Base-by-base conservation (phyloP, 2,797 vertebrate species). In the Eremophila alpestris region DNA sequence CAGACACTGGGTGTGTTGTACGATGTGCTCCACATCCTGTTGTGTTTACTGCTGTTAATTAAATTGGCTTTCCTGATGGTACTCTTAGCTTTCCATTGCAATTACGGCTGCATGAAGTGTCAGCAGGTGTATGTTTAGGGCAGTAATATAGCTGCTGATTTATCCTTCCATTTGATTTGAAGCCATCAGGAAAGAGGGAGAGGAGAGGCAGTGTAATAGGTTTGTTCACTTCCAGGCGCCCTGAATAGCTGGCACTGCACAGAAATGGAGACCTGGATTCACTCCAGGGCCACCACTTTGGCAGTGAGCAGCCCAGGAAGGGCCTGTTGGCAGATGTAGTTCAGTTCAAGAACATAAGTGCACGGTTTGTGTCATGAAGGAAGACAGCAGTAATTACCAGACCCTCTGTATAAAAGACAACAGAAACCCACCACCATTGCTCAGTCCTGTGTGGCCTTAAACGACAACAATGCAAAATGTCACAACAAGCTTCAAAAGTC, bases 31-130 rank as follows among this genome's bases (percentile, higher is more conserved):
- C 32, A 15, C 59, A 68, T 87, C 80, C 91, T 84, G 36, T 85
- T 89, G 16, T 76, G 75, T 94, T 96, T 94, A 83, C 92, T 64
- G 49, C 80, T 93, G 65, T 92, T 94, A 88, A 94, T 94, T 95
- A 92, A 93, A 60, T 75, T 90, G 84, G 54, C 73, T 95, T 92
- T 90, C 59, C 84, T 68, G 38, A 45, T 63, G 75, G 81, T 87
- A 62, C 48, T 38, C 46, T 95, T 75, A 74, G 88, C 65, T 49
- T 90, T 85, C 62, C 56, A n/a, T 87, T 70, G 78, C 90, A 93
- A 87, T 96, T 90, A 73, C 86, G 88, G 56, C 83, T 51, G 30
- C 85, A 32, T 87, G 87, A 43, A 95, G 89, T 84, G 59, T 94
- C 94, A 97, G 89, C 79, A 95, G 93, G 92, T 94, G 54, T 92